Conservation (phyloP, 2,113 vertebrate species). For the Salminus brasiliensis region DNA sequence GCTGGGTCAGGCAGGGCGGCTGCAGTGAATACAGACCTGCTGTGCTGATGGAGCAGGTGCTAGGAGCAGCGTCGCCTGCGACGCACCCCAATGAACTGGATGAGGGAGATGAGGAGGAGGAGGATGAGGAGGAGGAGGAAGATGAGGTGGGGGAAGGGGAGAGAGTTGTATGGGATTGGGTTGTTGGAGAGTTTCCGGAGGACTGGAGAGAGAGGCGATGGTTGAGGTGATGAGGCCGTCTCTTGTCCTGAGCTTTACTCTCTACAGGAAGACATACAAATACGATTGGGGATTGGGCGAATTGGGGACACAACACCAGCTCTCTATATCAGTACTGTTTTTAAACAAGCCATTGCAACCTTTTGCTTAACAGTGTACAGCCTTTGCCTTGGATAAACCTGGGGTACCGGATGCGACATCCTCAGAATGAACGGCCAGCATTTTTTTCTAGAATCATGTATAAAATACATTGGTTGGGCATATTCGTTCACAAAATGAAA, state of each 20-base stretch:
- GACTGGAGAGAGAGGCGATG: conserved; percentile 78
- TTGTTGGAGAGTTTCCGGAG: conserved; percentile 71
- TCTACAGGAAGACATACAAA: conserved; percentile 68
- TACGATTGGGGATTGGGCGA: no score
- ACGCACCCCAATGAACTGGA: conserved; percentile 62
- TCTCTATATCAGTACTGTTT: no score
- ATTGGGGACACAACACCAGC: no score
- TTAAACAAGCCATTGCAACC: no score
- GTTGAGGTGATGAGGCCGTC: conserved; percentile 80
- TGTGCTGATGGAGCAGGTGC: conserved; percentile 77
- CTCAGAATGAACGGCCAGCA: no score
- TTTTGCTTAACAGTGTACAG: no score
- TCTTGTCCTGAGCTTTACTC: conserved; percentile 83
- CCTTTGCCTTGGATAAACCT: no score
- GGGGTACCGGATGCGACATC: no score
- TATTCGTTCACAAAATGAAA: no score
- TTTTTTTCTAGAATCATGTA: no score
- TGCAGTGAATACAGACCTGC: conserved; percentile 85
- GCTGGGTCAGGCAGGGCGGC: conserved; percentile 66
- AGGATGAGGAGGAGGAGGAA: conserved; percentile 59
- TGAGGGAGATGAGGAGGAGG: conserved; percentile 67
- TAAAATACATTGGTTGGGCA: no score
- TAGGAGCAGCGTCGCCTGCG: conserved; percentile 68
- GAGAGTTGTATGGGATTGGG: conserved; percentile 60
- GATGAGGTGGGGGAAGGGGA: conserved; percentile 60